Evolutionary conservation across 2,113 vertebrate genomes (phyloP).

Genomic region (Misgurnus mizolepis): DNA sequence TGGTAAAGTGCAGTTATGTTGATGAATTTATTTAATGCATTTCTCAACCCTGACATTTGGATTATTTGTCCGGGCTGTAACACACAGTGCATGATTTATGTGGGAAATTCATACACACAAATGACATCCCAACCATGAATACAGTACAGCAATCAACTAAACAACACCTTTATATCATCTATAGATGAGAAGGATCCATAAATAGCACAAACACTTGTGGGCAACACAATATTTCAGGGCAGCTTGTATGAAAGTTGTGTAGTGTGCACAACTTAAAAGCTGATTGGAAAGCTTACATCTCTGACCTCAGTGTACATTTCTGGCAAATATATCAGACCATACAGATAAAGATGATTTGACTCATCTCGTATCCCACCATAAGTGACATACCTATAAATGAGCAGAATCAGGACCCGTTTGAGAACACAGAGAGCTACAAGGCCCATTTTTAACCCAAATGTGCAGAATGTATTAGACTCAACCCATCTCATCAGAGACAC

Average conservation of each 20-base stretch:
- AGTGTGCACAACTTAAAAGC: too few relatives aligned
- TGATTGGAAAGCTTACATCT: too few relatives aligned
- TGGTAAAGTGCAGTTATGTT: conserved; percentile 19
- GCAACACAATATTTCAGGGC: not conserved
- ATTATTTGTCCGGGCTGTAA: conserved; percentile 13
- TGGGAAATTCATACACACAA: conserved; percentile 35
- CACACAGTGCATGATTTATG: not conserved
- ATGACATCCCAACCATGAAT: conserved; percentile 41
- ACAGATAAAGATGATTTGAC: too few relatives aligned
- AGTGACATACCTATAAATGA: too few relatives aligned
- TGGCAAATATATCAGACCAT: too few relatives aligned
- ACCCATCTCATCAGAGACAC: conserved; percentile 17
- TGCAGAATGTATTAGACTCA: not conserved
- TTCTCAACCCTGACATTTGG: conserved; percentile 25
- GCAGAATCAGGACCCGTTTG: too few relatives aligned
- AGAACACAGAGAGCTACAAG: too few relatives aligned
- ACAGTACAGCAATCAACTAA: conserved; percentile 34
- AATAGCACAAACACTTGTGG: not conserved
- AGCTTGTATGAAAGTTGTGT: not conserved
- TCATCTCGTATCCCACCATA: too few relatives aligned
- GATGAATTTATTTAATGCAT: conserved; percentile 27
- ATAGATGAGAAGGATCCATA: conserved; percentile 24
- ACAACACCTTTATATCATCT: not conserved
- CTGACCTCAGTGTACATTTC: too few relatives aligned
- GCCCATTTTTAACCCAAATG: too few relatives aligned